A percentile compares a stretch with the other conserved stretches of the same genome.
Conservation (phyloP, 2,797 vertebrate species). For the Enteromius paludinosus region DNA sequence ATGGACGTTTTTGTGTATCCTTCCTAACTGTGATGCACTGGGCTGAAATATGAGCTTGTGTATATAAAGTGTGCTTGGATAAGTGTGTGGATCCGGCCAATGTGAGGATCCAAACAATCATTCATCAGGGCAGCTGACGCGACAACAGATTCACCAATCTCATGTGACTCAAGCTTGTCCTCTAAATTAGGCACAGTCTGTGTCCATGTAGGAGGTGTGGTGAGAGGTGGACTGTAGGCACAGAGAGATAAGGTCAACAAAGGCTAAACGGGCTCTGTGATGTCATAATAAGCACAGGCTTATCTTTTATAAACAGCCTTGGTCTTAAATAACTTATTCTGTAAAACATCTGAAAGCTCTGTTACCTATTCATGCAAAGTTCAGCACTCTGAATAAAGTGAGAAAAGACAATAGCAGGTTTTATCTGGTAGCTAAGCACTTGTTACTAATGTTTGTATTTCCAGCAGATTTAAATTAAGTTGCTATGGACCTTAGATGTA, state of each 20-base stretch:
- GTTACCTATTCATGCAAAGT: not conserved
- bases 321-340: constrained; percentile 22
- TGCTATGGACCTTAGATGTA: not conserved
- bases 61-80: constrained; percentile 25
- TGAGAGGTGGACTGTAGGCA: constrained; percentile 7
- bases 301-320: constrained; percentile 35
- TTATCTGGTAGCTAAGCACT: constrained; percentile 31
- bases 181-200: not conserved
- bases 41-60: constrained; percentile 19
- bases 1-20: constrained; percentile 1
- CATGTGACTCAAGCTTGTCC: constrained; percentile 23
- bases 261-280: constrained; percentile 28
- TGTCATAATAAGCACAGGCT: constrained; percentile 34
- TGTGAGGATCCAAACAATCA: constrained; percentile 33
- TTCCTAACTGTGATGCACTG: not conserved
- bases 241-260: constrained; percentile 25
- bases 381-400: not conserved
- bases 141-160: constrained; percentile 12
- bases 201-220: not conserved
- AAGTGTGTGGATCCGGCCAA: constrained; percentile 12
- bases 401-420: not conserved
- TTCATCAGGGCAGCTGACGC: constrained; percentile 45
- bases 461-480: constrained; percentile 3
- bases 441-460: not conserved
- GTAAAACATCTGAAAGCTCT: constrained; percentile 5